Base-by-base conservation (phyloP, 2,888 invertebrate genomes). In the Morpho deidamia region DNA sequence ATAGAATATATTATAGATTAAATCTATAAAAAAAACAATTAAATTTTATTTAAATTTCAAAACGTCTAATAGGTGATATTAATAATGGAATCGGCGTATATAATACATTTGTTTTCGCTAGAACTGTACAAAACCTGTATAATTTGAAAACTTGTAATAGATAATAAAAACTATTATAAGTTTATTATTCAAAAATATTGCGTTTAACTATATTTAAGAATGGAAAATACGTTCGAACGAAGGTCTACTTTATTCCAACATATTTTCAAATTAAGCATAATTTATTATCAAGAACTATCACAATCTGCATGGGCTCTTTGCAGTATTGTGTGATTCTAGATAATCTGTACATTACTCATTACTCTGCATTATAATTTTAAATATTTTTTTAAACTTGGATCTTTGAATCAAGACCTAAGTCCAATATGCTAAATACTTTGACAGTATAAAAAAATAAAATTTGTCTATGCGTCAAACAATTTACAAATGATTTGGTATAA, bases 251-350 rank as follows among this genome's bases (percentile, higher is more conserved):
- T 10, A 9, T 54, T 55, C 44, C 35, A 59, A 55, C 52, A 59
- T 46, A 34, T 44, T 60, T 62, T 60, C 58, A 44, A 59, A 52
- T 50, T 34, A 59, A 43, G 49, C 45, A 44, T 46, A 53, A 47
- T 14, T 51, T 53, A 53, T 55, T 66, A 78, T 69, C 71, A 81
- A 77, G 74, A 70, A 73, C 66, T 73, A 47, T 32, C 74, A 76
- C 78, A 83, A 84, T 43, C 60, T 76, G 82, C 82, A 74, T 71
- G 86, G 86, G 86, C 86, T 86, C 87, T 51, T 55, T 76, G 81
- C 84, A 63, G 55, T 56, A 71, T 83, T 80, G 73, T 71, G 70
- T 46, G 68, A 71, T 74, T 72, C 78, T 72, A 81, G 76, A 74
- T 76, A 68, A 11, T 62, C 53, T 42, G 23, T 56, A 59, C 62